Evolutionary conservation across 2,888 invertebrate species (phyloP), one percentile per base, ranked within the genome.

Genomic region (Boloria euphrosyne): DNA sequence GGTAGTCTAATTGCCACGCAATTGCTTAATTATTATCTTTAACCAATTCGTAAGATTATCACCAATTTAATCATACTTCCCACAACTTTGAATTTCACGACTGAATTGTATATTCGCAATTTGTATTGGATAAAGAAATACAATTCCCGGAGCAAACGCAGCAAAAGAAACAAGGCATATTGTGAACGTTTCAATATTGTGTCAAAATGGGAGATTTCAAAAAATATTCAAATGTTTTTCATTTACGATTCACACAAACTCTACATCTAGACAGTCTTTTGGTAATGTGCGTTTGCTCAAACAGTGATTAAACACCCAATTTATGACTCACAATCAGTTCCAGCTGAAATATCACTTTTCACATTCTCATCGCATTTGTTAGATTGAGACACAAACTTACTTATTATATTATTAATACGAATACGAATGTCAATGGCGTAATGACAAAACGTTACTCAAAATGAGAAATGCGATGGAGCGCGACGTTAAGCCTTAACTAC

Each of bases 21-120:
- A 90, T 89, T 78, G 83, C 84, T 86, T 87, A 86, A 79, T 86
- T 85, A 87, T 87, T 88, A 89, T 88, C 85, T 79, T 83, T 87
- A 87, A 81, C 86, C 90, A 90, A 91, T 91, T 91, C 89, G 90
- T 89, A 85, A 85, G 81, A 82, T 85, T 90, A 90, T 90, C 89
- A 91, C 89, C 86, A 77, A 76, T 75, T 73, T 58, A 68, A 72
- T 69, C 71, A 70, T 73, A 62, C 67, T 69, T 70, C 71, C 71
- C 70, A 71, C 68, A 70, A 63, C 64, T 65, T 65, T 61, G 43
- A 14, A 64, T 60, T 50, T 64, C 52, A 53, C 54, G 55, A 65
- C 66, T 63, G 66, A 55, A 57, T 57, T 46, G 18, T 46, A 54
- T 44, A 18, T 18, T 63, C 47, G 67, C 59, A 66, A 67, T 49